Evolutionary conservation across 2,888 invertebrate species (phyloP).

Genomic region (Himalopsyche kuldschensis): DNA sequence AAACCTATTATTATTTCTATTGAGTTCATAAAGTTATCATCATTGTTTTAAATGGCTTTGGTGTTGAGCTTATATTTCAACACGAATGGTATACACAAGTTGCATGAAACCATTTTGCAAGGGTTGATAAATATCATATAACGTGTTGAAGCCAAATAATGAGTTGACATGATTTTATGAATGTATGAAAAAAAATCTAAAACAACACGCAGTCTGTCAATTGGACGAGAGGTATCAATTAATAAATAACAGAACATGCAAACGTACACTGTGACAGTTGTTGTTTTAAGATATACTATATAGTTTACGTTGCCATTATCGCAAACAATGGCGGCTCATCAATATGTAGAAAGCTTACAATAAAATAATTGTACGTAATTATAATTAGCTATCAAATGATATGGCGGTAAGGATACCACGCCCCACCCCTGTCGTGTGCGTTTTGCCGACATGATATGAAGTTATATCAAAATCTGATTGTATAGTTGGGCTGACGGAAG

Average conservation of each 20-base stretch:
- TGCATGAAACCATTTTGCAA: no score
- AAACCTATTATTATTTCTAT: no score
- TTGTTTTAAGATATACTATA: background rate
- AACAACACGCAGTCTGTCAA: background rate
- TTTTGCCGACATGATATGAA: background rate
- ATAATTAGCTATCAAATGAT: background rate
- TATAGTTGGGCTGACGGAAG: background rate
- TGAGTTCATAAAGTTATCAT: no score
- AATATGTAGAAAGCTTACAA: background rate
- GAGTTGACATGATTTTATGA: background rate
- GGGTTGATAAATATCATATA: background rate
- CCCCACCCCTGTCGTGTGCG: background rate
- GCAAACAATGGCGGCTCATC: slow-evolving; percentile 13
- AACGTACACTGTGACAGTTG: background rate
- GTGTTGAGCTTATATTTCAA: no score
- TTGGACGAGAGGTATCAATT: background rate
- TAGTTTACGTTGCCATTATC: slow-evolving; percentile 5
- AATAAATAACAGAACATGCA: background rate
- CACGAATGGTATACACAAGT: no score
- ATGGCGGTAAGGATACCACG: background rate
- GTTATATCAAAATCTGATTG: background rate
- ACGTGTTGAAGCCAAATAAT: background rate
- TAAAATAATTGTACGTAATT: background rate
- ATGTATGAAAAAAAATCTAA: background rate
- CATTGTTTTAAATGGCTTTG: no score